Conservation (phyloP, 2,888 invertebrate species). For the Parnassius mnemosyne region DNA sequence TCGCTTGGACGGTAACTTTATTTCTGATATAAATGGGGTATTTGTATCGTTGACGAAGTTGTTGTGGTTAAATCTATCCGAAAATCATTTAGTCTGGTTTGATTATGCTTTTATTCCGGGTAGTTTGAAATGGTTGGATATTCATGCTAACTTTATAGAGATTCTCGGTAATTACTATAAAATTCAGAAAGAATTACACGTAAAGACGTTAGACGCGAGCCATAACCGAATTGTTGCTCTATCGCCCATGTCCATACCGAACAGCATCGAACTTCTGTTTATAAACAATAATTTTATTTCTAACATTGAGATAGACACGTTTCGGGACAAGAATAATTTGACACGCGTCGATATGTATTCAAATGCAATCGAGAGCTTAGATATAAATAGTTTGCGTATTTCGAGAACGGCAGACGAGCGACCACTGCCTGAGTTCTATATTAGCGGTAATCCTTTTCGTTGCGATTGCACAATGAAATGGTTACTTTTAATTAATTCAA, state of each 20-base stretch:
- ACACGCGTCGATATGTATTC: slow-evolving; percentile 94
- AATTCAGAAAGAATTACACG: slow-evolving; percentile 87
- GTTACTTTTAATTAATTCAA: slow-evolving; percentile 93
- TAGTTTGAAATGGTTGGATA: slow-evolving; percentile 93
- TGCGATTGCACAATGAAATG: slow-evolving; percentile 98
- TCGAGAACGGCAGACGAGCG: slow-evolving; percentile 85
- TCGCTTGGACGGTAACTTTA: slow-evolving; percentile 91
- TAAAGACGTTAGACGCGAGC: slow-evolving; percentile 93
- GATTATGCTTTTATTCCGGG: slow-evolving; percentile 95
- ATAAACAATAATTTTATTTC: slow-evolving; percentile 94
- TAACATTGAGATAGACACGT: slow-evolving; percentile 89
- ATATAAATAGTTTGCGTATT: slow-evolving; percentile 89
- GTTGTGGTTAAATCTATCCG: slow-evolving; percentile 92
- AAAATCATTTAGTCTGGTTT: slow-evolving; percentile 95
- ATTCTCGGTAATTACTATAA: slow-evolving; percentile 93
- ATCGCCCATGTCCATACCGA: slow-evolving; percentile 90
- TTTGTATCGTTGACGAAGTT: slow-evolving; percentile 91
- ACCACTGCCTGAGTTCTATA: slow-evolving; percentile 91
- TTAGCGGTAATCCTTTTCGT: slow-evolving; percentile 95
- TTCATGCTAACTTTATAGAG: slow-evolving; percentile 94
- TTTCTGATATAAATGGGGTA: slow-evolving; percentile 94
- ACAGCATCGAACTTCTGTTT: slow-evolving; percentile 91
- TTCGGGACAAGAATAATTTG: slow-evolving; percentile 89
- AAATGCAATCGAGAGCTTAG: slow-evolving; percentile 90
- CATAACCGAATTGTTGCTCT: slow-evolving; percentile 92